phyloP scores from a whole-genome alignment of 2,797 vertebrate genomes.

The Chrosomus eos region DNA sequence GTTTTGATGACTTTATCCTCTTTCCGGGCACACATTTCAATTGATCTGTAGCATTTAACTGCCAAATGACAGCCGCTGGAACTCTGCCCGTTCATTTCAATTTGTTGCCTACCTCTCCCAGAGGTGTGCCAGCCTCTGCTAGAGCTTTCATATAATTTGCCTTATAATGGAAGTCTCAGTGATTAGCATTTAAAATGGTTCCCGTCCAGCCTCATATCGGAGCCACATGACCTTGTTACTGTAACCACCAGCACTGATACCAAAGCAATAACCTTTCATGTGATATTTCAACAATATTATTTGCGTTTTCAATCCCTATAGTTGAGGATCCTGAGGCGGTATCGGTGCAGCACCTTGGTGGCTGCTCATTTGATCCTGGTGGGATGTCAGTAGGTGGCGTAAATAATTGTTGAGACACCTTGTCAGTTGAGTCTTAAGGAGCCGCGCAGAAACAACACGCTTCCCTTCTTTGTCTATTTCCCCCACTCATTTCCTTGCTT shows the following conservation, averaged over 20 bases:
- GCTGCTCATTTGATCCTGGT: conserved; percentile 55
- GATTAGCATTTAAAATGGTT: conserved; percentile 50
- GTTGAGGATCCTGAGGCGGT: not conserved
- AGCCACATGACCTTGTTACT: conserved; percentile 34
- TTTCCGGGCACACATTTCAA: not conserved
- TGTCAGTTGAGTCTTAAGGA: conserved; percentile 69
- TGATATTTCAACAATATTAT: conserved; percentile 27
- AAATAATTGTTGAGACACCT: conserved; percentile 75
- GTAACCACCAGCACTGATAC: conserved; percentile 14
- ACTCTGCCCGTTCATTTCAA: conserved; percentile 28
- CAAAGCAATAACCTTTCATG: conserved; percentile 2
- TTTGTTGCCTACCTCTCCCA: conserved; percentile 25
- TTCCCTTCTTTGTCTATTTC: conserved; percentile 77
- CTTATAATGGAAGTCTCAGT: conserved; percentile 40
- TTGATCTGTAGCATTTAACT: conserved; percentile 32
- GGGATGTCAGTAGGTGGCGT: conserved; percentile 58
- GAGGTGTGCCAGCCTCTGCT: conserved; percentile 19
- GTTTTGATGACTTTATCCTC: conserved; percentile 37
- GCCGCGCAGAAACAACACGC: conserved; percentile 58
- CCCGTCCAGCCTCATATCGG: conserved; percentile 5
- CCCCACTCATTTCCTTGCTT: conserved; percentile 76
- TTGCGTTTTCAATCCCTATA: not conserved
- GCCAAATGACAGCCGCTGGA: conserved; percentile 40
- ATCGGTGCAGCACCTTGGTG: not conserved
- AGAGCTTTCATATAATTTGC: conserved; percentile 34